phyloP scores from a whole-genome alignment of 2,888 invertebrate genomes.

The Drosophila koepferae region DNA sequence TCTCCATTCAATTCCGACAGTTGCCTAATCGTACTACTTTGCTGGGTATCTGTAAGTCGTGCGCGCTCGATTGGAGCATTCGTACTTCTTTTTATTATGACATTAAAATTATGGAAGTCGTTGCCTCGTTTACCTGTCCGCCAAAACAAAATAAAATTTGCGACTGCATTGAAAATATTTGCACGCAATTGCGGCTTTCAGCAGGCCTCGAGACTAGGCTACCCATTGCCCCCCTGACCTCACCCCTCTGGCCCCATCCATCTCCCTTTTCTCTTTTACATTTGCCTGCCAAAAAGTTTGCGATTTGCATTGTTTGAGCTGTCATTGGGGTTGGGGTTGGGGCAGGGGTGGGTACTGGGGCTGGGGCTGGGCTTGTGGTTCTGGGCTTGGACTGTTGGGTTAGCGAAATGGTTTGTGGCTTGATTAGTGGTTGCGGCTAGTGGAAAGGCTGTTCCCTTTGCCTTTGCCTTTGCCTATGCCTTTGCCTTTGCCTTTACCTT shows the following conservation, averaged over 20 bases:
- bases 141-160: conserved; percentile 46
- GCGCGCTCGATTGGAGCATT: not conserved
- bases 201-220: conserved; percentile 46
- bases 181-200: conserved; percentile 81
- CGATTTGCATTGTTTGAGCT: conserved; percentile 75
- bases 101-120: conserved; percentile 80
- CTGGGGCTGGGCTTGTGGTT: not conserved
- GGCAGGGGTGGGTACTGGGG: not conserved
- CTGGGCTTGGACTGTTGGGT: conserved; percentile 13
- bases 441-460: conserved; percentile 11
- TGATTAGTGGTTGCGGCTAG: conserved; percentile 53
- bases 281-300: conserved; percentile 51
- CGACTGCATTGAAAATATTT: conserved; percentile 79
- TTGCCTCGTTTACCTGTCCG: conserved; percentile 52
- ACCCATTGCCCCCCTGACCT: not conserved
- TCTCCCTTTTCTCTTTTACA: not conserved
- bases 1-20: too few relatives aligned
- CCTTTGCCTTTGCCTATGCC: conserved; percentile 6
- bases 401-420: conserved; percentile 44
- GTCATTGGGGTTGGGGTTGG: conserved; percentile 45
- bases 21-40: too few relatives aligned
- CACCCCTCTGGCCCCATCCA: too few relatives aligned
- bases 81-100: conserved; percentile 71
- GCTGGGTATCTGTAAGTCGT: conserved; percentile 36
- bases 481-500: conserved; percentile 5